Evolutionary conservation across 2,797 vertebrate genomes (phyloP), one percentile per base, ranked within the genome.

Genomic region (Parotocinclus haroldoi): DNA sequence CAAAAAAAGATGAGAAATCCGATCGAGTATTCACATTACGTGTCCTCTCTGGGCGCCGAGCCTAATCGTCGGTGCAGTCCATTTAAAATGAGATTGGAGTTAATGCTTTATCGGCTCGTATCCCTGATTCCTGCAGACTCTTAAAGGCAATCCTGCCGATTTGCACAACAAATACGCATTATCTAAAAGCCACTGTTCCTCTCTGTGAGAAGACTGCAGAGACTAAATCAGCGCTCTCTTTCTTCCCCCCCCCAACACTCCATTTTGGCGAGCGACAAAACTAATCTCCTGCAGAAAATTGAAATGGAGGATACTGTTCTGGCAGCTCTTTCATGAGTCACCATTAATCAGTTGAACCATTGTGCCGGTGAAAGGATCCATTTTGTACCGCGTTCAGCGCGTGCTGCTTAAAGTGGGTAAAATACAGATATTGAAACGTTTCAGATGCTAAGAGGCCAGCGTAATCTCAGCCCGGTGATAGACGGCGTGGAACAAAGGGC

Each of bases 251-350:
- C 79, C 80, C 64, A 54, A 37, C 73, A 67, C 73, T 88, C 84
- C 83, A 82, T 88, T 88, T 80, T 89, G 86, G 88, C 86, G 89
- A 81, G 82, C 83, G 84, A 86, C 86, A 89, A 87, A 91, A 89
- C 88, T 87, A 84, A 91, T 90, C 78, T 87, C 82, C 87, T 88
- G 83, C 62, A 16, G 86, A 86, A 87, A 89, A 91, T 90, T 91
- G 89, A 81, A 91, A 85, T 78, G 72, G 84, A 86, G 85, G 84
- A 79, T 86, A 82, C 86, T 87, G 87, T 89, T 88, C 85, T 85
- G 87, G 82, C 85, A 82, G 80, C 80, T 84, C 84, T 87, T 88
- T 87, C 83, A 86, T 84, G 81, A 84, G 78, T 75, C 81, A 80
- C 84, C 85, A 90, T 91, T 86, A 87, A 90, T 89, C 87, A 87